Evolutionary conservation across 2,797 vertebrate species (phyloP).

Genomic region (Lycodopsis pacificus): DNA sequence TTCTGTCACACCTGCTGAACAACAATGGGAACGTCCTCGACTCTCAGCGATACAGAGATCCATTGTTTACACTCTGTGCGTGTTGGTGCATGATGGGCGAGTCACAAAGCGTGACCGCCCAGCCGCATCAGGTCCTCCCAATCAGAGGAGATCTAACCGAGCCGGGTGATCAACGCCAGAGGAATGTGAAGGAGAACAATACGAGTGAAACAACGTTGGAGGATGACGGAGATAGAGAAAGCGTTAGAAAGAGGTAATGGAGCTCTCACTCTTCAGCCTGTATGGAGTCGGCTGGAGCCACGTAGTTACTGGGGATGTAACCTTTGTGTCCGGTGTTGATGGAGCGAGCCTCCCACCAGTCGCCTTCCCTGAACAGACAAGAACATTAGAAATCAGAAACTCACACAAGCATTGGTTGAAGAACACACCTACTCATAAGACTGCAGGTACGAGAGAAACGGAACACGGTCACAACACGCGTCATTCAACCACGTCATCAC

Average conservation of each 20-base stretch:
- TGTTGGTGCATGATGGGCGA: conserved; percentile 17
- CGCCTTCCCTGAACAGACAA: conserved; percentile 90
- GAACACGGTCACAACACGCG: background rate
- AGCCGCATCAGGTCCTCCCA: conserved; percentile 4
- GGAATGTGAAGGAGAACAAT: background rate
- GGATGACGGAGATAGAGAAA: background rate
- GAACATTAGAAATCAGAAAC: conserved; percentile 23
- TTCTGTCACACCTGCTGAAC: conserved; percentile 50
- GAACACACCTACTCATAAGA: conserved; percentile 9
- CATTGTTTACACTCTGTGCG: conserved; percentile 41
- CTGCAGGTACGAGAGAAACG: background rate
- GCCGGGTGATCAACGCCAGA: conserved; percentile 10
- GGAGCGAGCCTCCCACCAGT: conserved; percentile 99
- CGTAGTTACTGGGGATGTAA: conserved; percentile 99
- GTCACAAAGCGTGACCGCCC: conserved; percentile 26
- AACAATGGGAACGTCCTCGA: conserved; percentile 24
- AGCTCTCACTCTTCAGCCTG: conserved; percentile 97
- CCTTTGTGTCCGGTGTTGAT: conserved; percentile 97
- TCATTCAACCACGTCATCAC: conserved; percentile 27
- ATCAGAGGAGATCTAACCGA: conserved; percentile 19
- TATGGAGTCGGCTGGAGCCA: conserved; percentile 98
- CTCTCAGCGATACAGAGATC: conserved; percentile 19
- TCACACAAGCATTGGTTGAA: background rate
- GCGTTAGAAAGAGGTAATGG: background rate
- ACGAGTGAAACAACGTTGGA: background rate